Conservation (phyloP, 1,140 invertebrate species). For the Lucilia sericata region DNA sequence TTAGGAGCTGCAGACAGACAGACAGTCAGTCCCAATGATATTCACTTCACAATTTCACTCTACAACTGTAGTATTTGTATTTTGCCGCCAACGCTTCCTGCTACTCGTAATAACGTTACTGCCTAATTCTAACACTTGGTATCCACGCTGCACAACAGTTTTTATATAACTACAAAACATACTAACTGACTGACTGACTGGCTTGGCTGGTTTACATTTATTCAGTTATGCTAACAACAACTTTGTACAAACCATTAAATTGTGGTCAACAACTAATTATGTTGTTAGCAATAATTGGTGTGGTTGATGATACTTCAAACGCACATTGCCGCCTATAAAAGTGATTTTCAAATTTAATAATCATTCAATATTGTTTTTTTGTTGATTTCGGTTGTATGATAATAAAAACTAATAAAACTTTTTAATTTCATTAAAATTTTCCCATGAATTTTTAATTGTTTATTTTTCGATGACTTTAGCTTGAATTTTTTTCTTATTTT, state of each 20-base stretch:
- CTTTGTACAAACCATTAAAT: background rate
- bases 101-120: background rate
- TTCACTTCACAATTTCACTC: background rate
- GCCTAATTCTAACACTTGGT: background rate
- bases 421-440: too few species aligned
- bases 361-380: background rate
- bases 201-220: background rate
- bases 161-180: too few species aligned
- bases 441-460: too few species aligned
- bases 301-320: slow-evolving; percentile 33
- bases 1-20: background rate
- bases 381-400: too few species aligned
- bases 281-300: slow-evolving; percentile 40
- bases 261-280: slow-evolving; percentile 41
- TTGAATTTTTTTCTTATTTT: too few species aligned
- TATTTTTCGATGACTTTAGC: too few species aligned
- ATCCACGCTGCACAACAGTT: background rate
- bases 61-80: background rate
- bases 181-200: background rate
- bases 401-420: too few species aligned
- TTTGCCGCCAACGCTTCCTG: slow-evolving; percentile 14
- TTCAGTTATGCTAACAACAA: background rate
- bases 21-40: background rate
- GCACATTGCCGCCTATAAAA: slow-evolving; percentile 28
- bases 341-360: slow-evolving; percentile 25